A percentile compares a stretch with the other conserved stretches of the same genome.
Evolutionary conservation across 2,888 invertebrate species (phyloP).

Genomic region (Ecdyonurus torrentis): DNA sequence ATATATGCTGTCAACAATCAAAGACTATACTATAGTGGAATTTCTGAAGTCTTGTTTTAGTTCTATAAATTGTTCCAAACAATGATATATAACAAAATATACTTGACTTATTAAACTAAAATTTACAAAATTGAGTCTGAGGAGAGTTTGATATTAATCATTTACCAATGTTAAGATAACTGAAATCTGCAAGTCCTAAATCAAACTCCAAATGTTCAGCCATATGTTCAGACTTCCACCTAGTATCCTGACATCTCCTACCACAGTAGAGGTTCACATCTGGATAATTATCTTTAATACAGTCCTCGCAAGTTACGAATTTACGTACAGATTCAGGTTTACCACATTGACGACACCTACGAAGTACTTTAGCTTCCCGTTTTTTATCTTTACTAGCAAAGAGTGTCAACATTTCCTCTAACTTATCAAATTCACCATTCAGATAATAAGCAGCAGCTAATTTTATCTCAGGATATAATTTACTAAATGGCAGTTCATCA

Average conservation of each 20-base stretch:
- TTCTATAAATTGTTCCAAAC: no score
- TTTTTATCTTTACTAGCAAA: neutral
- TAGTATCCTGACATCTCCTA: neutral
- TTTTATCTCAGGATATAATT: neutral
- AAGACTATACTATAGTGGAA: no score
- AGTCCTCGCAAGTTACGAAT: neutral
- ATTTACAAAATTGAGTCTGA: no score
- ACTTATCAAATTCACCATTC: neutral
- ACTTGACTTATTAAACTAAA: no score
- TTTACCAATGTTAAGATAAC: no score
- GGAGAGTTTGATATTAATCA: no score
- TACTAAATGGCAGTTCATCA: neutral
- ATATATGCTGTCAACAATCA: no score
- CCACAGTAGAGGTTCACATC: neutral
- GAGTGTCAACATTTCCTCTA: neutral
- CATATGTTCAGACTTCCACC: neutral
- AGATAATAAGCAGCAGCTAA: neutral
- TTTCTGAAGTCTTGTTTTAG: no score
- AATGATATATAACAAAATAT: no score
- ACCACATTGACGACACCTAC: neutral
- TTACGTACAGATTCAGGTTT: neutral
- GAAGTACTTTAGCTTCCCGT: neutral
- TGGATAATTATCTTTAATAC: neutral
- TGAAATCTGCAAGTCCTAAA: neutral
- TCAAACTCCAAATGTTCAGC: neutral